Evolutionary conservation across 2,888 invertebrate species (phyloP).

Genomic region (Mellilla xanthometata): DNA sequence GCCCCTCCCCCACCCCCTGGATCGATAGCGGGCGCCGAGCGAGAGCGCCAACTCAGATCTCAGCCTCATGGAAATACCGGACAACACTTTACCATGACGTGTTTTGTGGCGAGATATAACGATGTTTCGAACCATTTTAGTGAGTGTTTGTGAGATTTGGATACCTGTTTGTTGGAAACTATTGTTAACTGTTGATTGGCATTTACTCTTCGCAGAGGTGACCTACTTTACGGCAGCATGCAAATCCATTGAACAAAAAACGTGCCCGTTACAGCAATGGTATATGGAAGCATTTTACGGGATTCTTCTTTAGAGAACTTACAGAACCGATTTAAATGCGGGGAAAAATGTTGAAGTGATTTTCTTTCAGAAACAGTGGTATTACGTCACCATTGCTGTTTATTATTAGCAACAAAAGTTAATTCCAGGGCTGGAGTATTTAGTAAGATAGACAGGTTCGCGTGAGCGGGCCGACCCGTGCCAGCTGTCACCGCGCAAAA

Average conservation of each 20-base stretch:
- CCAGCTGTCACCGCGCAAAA: conserved; percentile 73
- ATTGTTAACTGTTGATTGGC: neutral
- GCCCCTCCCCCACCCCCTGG: conserved; percentile 52
- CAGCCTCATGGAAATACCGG: conserved; percentile 74
- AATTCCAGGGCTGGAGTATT: conserved; percentile 38
- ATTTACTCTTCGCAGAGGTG: neutral
- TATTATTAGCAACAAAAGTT: conserved; percentile 35
- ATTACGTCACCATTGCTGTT: too few relatives aligned
- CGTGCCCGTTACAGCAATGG: conserved; percentile 3
- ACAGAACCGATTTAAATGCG: too few relatives aligned
- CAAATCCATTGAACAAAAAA: neutral
- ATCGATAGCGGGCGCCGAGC: conserved; percentile 76
- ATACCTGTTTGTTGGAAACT: conserved; percentile 25
- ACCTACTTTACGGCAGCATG: conserved; percentile 1
- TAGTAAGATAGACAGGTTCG: conserved; percentile 45
- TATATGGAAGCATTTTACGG: neutral
- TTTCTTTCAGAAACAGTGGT: too few relatives aligned
- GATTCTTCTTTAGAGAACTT: neutral
- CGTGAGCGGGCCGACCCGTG: conserved; percentile 62
- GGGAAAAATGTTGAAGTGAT: too few relatives aligned
- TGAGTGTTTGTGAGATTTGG: conserved; percentile 47
- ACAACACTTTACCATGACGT: conserved; percentile 73
- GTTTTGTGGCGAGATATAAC: conserved; percentile 60
- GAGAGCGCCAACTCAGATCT: conserved; percentile 62
- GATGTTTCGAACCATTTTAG: conserved; percentile 44